Base-by-base conservation (phyloP, 2,797 vertebrate genomes). In the Phaenicophaeus curvirostris region DNA sequence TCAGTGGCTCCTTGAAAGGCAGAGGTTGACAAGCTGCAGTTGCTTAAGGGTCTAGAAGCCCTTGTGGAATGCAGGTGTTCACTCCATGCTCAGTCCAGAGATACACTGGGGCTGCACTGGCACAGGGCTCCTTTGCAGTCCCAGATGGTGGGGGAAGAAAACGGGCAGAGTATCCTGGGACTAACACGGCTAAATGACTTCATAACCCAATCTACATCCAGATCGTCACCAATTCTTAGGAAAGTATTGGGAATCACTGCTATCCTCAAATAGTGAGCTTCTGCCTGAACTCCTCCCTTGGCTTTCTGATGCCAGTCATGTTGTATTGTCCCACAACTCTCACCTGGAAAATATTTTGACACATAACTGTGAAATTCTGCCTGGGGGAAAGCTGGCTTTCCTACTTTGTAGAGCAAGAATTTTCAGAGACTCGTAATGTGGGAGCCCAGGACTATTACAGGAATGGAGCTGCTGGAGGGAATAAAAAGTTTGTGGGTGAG, bases 61-160 rank as follows among this genome's bases (percentile, higher is more conserved):
- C 31, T 71, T 41, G 6, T 6, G n/a, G 8, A 27, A 55, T 35
- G 42, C 35, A 53, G 18, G 15, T 25, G 17, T 7, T 65, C 25
- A 41, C 66, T 44, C 59, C 5, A 0, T 58, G 37, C 37, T 65
- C 68, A 53, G 30, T 44, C 31, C 41, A 23, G 53, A 39, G 74
- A 15, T 1, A 13, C 11, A 4, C 8, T 3, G 13, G 16, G 9
- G 13, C 33, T 92, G 48, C 0, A 0, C 41, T 46, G 62, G 13
- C n/a, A n/a, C 3, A 7, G 42, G 27, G 24, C 9, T 89, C 42
- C 46, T 55, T 53, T 53, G 33, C 48, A 71, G 9, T 17, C 31
- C 23, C 30, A 37, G 8, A 39, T 28, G 9, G 19, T 46, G 42
- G 53, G 13, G 11, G 21, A 72, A 79, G 35, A 4, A 86, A 75